These are phyloP conservation scores for Coreius guichenoti DNA, from an alignment of 2,797 vertebrate species.

Conservation along the genomic window DNA sequence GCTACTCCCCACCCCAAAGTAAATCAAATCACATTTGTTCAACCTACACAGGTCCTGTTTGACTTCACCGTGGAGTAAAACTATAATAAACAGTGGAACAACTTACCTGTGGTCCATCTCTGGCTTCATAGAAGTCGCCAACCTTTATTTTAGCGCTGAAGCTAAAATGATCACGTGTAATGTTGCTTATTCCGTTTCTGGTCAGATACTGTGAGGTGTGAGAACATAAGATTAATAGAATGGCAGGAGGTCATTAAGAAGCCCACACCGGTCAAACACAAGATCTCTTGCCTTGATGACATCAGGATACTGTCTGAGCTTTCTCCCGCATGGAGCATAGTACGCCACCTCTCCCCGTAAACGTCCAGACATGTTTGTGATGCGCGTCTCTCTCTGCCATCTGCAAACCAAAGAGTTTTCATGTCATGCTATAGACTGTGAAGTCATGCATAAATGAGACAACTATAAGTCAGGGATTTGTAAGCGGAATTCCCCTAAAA, in stretches of 20 bases:
- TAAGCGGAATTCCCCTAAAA: neutral
- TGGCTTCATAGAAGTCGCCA: conserved; percentile 97
- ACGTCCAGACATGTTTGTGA: conserved; percentile 85
- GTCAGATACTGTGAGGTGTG: conserved; percentile 89
- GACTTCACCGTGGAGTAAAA: neutral
- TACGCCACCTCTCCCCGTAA: conserved; percentile 93
- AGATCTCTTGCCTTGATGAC: conserved; percentile 89
- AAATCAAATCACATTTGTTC: neutral
- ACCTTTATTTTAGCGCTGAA: conserved; percentile 98
- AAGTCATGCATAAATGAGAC: neutral
- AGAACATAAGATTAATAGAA: neutral
- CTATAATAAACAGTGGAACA: neutral
- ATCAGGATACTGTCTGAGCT: conserved; percentile 92
- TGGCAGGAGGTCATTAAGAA: neutral
- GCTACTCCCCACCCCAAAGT: neutral
- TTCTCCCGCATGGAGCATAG: conserved; percentile 95
- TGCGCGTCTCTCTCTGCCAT: conserved; percentile 94
- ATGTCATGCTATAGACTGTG: neutral
- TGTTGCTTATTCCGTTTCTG: conserved; percentile 93
- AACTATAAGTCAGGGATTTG: neutral
- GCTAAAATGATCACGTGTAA: conserved; percentile 97
- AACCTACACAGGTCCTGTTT: no score
- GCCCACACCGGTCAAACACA: neutral
- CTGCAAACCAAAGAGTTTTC: conserved; percentile 68
- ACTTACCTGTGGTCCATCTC: conserved; percentile 90